Base-by-base conservation (phyloP, 2,113 vertebrate species). In the Limanda limanda region DNA sequence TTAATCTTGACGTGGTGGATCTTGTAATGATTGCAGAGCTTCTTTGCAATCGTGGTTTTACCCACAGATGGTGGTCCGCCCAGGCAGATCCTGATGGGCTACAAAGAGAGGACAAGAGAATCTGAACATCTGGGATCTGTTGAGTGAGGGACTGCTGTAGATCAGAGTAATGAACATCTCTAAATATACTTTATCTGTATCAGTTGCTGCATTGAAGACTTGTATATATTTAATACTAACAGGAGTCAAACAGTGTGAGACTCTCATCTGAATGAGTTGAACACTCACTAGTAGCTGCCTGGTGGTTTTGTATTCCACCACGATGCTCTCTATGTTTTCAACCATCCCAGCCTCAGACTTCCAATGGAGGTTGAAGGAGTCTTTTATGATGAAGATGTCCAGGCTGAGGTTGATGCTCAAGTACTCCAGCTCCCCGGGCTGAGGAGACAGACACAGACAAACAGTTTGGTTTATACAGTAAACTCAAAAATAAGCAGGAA, bases 61-160 rank as follows among this genome's bases (percentile, higher is more conserved):
- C 98, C 97, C 74, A 94, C 95, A 0, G 93, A 96, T 0, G 97
- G 97, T 54, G 97, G 97, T n/a, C 97, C 98, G 1, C 96, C 91
- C 37, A 99, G 59, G 55, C 31, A 97, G 68, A 99, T 89, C 92
- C 95, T 96, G 68, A 98, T 85, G 3, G 97, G 96, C 97, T 99
- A 27, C 25, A 81, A 79, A 31, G 15, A 67, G 15, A 20, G 3
- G 59, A 27, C 5, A 14, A 25, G 11, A 14, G 31, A 31, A 31
- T 1, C 31, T 31, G 31, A 31, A 31, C 31, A 31, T 31, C 31
- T 31, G 31, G 31, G 31, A 7, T 31, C 31, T 31, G 31, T 31
- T 5, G 31, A 31, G 31, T 31, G 31, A 31, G 1, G 31, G 31
- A 31, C 31, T 31, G 31, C 31, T 31, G 31, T 31, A 31, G 31